Conservation (phyloP, 2,113 vertebrate genomes). For the Carlito syrichta region DNA sequence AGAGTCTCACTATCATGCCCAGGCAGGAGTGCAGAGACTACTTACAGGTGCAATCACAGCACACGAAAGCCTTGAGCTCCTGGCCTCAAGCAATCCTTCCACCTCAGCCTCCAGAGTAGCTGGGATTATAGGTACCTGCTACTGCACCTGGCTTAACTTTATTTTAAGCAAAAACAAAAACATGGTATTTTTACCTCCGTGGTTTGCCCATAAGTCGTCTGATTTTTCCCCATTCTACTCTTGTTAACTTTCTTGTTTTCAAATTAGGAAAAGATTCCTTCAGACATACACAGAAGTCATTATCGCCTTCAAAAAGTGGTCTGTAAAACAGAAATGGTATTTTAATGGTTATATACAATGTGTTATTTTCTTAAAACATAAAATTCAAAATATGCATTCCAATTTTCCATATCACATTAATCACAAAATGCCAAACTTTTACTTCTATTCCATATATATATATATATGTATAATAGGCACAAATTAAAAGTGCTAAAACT, state of each 20-base stretch:
- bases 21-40: not conserved
- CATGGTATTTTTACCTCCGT: constrained; percentile 88
- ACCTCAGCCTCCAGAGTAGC: not conserved
- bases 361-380: constrained; percentile 15
- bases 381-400: constrained; percentile 15
- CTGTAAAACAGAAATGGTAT: constrained; percentile 82
- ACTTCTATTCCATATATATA: not conserved
- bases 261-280: constrained; percentile 98
- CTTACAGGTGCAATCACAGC: not conserved
- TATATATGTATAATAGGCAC: not conserved
- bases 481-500: constrained; percentile 2
- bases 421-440: not conserved
- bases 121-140: not conserved
- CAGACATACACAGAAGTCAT: constrained; percentile 98
- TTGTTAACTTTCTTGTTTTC: constrained; percentile 96
- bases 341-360: constrained; percentile 30
- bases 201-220: constrained; percentile 98
- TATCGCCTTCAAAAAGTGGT: constrained; percentile 98
- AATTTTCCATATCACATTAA: not conserved
- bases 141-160: not conserved
- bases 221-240: constrained; percentile 99
- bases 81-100: not conserved
- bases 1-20: not conserved
- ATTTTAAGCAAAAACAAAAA: constrained; percentile 26
- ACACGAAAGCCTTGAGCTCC: not conserved